Base-by-base conservation (phyloP, 1,140 invertebrate genomes). In the Drosophila nebulosa region DNA sequence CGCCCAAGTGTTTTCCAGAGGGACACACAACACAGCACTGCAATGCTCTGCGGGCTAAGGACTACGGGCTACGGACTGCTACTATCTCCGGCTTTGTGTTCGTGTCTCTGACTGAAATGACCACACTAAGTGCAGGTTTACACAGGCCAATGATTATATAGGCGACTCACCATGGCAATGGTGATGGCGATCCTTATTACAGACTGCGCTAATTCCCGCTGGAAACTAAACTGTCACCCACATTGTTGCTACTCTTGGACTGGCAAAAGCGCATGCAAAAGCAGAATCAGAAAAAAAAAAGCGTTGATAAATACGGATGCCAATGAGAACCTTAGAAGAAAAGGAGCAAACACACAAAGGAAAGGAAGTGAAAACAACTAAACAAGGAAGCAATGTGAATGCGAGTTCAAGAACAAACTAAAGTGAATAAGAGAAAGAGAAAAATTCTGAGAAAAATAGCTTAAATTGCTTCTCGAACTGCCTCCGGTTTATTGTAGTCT, bases 91-190 rank as follows among this genome's bases (percentile, higher is more conserved):
- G 5, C 32, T 35, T 46, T 52, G 10, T 46, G n/a, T 42, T 21
- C 35, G 14, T 55, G 26, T 73, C 42, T 39, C 71, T 62, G 35
- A 21, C 53, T 60, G 60, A 71, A 80, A 88, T 88, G 83, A 88
- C 78, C 83, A 83, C 78, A 72, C 75, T 88, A 88, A 88, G 83
- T 88, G 83, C 83, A 81, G 83, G 83, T 88, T 88, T 88, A 88
- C 83, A 88, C 78, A 88, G 83, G 78, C 83, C 83, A 88, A 88
- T 88, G 83, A 88, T 88, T 88, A 85, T 88, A 66, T 74, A 72
- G 78, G 78, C 68, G 71, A 46, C 39, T 18, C 39, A 46, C 39
- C 71, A 80, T 74, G 73, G 65, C 78, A 68, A 86, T 74, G 74
- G 75, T 60, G 74, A 71, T 67, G 78, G 59, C 78, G 83, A 88